These are phyloP conservation scores for Limosa lapponica DNA, from an alignment of 2,797 vertebrate genomes.

Conservation along the genomic window DNA sequence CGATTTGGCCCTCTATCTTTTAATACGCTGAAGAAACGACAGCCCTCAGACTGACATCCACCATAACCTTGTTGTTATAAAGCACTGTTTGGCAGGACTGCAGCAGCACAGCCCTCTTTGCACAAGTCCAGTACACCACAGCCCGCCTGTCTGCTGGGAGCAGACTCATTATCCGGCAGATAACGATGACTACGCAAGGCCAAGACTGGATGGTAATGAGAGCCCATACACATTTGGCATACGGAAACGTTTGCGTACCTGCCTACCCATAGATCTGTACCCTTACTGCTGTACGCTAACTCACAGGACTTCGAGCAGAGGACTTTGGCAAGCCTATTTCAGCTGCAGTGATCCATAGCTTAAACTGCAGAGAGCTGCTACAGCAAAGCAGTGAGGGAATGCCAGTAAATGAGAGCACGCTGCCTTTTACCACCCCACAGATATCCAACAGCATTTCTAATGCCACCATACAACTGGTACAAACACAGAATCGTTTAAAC, in stretches of 20 bases:
- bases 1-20: neutral
- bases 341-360: neutral
- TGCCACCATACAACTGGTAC: neutral
- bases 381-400: neutral
- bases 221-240: neutral
- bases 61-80: rapidly evolving
- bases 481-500: neutral
- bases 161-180: neutral
- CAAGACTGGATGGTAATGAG: neutral
- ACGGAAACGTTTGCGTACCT: neutral
- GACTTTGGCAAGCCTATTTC: neutral
- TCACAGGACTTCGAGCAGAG: neutral
- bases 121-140: rapidly evolving
- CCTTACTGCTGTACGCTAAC: neutral
- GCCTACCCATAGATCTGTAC: neutral
- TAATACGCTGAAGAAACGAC: neutral
- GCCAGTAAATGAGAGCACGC: neutral
- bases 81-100: neutral
- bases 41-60: neutral
- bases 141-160: neutral
- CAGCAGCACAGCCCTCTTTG: neutral
- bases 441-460: neutral
- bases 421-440: neutral
- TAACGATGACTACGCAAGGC: rapidly evolving
- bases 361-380: neutral